Conservation (phyloP, 2,113 vertebrate genomes). For the Sterna hirundo region DNA sequence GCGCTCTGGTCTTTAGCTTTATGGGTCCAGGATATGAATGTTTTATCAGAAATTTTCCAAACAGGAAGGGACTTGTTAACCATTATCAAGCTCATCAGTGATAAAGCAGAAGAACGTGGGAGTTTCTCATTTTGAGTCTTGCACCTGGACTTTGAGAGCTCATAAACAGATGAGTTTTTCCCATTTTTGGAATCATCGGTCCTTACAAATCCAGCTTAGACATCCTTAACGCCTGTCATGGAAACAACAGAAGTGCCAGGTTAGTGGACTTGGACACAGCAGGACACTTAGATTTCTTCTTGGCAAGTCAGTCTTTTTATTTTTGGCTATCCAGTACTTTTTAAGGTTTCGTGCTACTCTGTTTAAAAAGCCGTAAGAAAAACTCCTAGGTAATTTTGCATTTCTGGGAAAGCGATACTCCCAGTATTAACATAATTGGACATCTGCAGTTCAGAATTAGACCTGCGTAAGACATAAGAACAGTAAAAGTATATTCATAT, state of each 20-base stretch:
- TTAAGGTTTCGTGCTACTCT: background rate
- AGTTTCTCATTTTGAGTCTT: slow-evolving; percentile 7
- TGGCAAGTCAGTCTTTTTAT: background rate
- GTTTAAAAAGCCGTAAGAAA: background rate
- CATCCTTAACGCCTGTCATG: background rate
- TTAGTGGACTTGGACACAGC: background rate
- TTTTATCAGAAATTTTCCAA: slow-evolving; percentile 53
- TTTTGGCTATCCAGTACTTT: background rate
- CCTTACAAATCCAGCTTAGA: background rate
- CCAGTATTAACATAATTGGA: background rate
- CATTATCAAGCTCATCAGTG: slow-evolving; percentile 13
- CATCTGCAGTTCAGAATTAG: background rate
- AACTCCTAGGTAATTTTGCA: background rate
- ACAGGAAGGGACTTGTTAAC: background rate
- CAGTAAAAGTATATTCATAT: background rate
- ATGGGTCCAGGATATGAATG: slow-evolving; percentile 11
- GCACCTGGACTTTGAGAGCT: slow-evolving; percentile 34
- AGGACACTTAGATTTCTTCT: background rate
- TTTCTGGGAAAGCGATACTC: background rate
- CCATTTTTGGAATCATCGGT: background rate
- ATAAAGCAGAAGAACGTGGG: slow-evolving; percentile 31
- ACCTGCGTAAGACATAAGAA: background rate
- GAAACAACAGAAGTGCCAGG: background rate
- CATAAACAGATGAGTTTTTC: background rate
- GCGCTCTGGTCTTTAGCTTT: slow-evolving; percentile 35